phyloP scores from a whole-genome alignment of 37 sponge, comb jelly and placozoan species.

The Dysidea cf. avara region DNA sequence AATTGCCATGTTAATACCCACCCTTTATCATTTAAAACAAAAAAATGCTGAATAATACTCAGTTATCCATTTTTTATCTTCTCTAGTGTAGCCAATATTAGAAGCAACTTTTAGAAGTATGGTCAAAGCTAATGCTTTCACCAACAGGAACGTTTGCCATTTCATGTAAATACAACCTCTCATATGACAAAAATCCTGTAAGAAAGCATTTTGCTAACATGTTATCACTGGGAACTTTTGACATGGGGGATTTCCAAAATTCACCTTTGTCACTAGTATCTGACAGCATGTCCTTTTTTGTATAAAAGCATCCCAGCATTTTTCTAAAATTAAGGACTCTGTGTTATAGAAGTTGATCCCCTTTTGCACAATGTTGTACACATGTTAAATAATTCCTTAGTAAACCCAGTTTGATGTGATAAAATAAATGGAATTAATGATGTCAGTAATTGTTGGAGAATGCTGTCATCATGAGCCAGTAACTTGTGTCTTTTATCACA shows the following conservation, averaged over 20 bases:
- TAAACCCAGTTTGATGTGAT: slow-evolving; percentile 8
- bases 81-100: slow-evolving; percentile 22
- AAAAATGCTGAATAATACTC: too few species aligned
- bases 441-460: neutral
- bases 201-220: slow-evolving; percentile 8
- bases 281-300: slow-evolving; percentile 6
- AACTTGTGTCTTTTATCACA: slow-evolving; percentile 23
- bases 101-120: slow-evolving; percentile 38
- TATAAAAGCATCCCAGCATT: neutral
- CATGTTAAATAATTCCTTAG: too few species aligned
- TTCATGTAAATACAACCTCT: slow-evolving; percentile 5
- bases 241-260: neutral
- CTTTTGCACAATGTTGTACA: neutral
- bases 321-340: slow-evolving; percentile 6
- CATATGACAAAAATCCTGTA: neutral
- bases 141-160: neutral
- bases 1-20: slow-evolving; percentile 35
- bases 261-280: too few species aligned
- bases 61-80: slow-evolving; percentile 14
- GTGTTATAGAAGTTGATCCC: slow-evolving; percentile 31
- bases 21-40: too few species aligned
- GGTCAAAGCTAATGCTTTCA: slow-evolving; percentile 27
- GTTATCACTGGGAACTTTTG: slow-evolving; percentile 3
- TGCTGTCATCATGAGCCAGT: slow-evolving; percentile 18
- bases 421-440: slow-evolving; percentile 20